Percentiles rank a stretch among this genome's conserved stretches.
These are phyloP conservation scores for Lipotes vexillifer DNA, from an alignment of 2,113 vertebrate species.

Conservation along the genomic window DNA sequence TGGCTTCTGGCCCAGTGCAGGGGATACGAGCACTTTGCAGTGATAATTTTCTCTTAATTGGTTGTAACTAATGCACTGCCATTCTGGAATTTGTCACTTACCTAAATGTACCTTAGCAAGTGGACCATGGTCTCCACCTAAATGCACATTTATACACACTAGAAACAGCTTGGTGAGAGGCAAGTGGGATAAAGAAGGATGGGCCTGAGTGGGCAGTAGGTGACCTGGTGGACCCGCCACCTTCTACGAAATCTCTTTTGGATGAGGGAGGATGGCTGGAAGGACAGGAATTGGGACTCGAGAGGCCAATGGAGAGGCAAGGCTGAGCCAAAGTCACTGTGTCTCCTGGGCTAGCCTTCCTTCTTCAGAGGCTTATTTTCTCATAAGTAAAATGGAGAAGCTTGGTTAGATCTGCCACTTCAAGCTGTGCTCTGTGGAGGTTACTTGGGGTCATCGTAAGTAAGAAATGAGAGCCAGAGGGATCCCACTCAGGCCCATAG, in stretches of 20 bases:
- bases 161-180: background rate
- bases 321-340: background rate
- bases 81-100: conserved; percentile 46
- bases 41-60: conserved; percentile 54
- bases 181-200: background rate
- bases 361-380: background rate
- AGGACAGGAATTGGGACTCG: fast-evolving
- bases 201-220: background rate
- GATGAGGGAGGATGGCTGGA: fast-evolving
- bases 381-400: background rate
- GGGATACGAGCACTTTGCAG: background rate
- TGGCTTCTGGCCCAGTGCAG: conserved; percentile 29
- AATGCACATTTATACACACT: conserved; percentile 31
- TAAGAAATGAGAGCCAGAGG: too few species aligned
- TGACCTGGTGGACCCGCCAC: background rate
- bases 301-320: too few species aligned
- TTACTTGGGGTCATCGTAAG: fast-evolving
- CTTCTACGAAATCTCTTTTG: fast-evolving
- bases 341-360: background rate
- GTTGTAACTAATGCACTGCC: conserved; percentile 51
- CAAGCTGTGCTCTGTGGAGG: background rate
- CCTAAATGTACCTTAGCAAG: conserved; percentile 49
- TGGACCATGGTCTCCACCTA: conserved; percentile 38
- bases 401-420: too few species aligned
- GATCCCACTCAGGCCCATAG: fast-evolving